These are phyloP conservation scores for Grus americana DNA, from an alignment of 2,113 vertebrate species.

Conservation along the genomic window DNA sequence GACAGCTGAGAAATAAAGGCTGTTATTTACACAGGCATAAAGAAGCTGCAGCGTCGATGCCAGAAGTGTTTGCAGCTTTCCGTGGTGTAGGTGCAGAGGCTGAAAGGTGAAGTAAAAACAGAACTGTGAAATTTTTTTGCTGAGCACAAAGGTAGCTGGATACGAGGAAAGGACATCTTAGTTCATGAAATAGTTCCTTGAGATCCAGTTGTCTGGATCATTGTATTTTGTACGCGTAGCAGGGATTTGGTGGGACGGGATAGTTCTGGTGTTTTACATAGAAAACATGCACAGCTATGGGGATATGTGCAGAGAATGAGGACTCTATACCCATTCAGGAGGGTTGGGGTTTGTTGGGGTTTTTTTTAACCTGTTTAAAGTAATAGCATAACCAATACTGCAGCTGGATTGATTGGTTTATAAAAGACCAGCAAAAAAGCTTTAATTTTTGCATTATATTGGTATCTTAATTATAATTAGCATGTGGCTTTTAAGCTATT, in stretches of 20 bases:
- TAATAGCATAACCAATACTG: background rate
- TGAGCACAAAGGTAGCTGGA: accelerated
- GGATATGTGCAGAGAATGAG: too few relatives aligned
- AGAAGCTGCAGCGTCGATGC: background rate
- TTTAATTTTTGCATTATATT: background rate
- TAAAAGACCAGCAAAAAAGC: background rate
- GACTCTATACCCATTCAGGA: background rate
- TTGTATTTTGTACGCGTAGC: background rate
- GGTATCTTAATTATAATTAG: background rate
- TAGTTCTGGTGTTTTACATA: background rate
- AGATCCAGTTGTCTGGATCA: background rate
- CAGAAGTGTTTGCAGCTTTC: background rate
- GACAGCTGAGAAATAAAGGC: background rate
- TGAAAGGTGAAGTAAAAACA: background rate
- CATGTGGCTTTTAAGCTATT: background rate
- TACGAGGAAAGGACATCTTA: background rate
- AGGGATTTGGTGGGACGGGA: background rate
- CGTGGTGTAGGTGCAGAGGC: too few relatives aligned
- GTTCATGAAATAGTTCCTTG: too few relatives aligned
- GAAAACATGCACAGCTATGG: background rate
- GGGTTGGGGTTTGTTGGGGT: accelerated
- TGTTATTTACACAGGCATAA: background rate
- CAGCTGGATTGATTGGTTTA: background rate
- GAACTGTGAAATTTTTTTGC: background rate
- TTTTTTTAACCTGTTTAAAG: background rate